These are phyloP conservation scores for Malachius bipustulatus DNA, from an alignment of 2,888 invertebrate genomes.

Conservation along the genomic window DNA sequence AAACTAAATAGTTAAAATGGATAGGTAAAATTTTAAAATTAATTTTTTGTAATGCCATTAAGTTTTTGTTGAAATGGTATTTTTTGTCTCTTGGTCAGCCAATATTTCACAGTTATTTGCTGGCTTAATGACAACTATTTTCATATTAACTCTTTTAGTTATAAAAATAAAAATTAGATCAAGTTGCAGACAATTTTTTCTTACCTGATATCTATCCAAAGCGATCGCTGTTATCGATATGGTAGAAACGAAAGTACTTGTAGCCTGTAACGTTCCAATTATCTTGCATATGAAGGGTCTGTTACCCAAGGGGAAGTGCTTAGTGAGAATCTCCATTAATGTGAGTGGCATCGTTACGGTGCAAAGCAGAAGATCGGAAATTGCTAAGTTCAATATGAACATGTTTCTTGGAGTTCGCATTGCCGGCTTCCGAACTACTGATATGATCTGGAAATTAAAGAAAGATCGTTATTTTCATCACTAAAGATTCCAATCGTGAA, in stretches of 20 bases:
- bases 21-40: no score
- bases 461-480: no score
- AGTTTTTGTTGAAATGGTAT: no score
- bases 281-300: constrained; percentile 71
- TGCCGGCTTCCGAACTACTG: constrained; percentile 70
- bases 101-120: no score
- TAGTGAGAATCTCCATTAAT: constrained; percentile 71
- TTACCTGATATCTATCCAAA: constrained; percentile 69
- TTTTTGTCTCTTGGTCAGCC: no score
- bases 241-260: constrained; percentile 86
- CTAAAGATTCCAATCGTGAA: no score
- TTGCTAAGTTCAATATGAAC: constrained; percentile 83
- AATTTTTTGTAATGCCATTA: no score
- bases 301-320: constrained; percentile 78
- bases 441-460: constrained; percentile 37
- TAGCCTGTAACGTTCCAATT: constrained; percentile 75
- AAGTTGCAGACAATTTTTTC: no score
- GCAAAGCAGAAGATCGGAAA: constrained; percentile 74
- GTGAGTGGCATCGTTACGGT: constrained; percentile 85
- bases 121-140: no score
- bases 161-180: no score
- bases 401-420: constrained; percentile 91
- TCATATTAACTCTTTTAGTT: no score
- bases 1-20: no score
- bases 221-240: constrained; percentile 89